Conservation (phyloP, 2,888 invertebrate species). For the Agelastica alni region DNA sequence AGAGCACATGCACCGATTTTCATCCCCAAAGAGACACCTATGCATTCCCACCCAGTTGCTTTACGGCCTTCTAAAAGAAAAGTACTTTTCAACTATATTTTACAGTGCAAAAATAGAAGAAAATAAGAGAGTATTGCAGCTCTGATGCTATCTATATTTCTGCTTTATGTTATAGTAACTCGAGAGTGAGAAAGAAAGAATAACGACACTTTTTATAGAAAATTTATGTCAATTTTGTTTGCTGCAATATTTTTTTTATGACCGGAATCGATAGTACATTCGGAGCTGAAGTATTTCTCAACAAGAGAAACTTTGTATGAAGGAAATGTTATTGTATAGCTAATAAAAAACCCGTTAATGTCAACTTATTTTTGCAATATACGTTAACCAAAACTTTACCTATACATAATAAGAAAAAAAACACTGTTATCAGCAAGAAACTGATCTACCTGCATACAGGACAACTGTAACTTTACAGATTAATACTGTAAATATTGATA, state of each 20-base stretch:
- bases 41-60: conserved; percentile 25
- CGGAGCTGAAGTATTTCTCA: background rate
- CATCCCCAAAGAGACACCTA: conserved; percentile 4
- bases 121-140: conserved; percentile 31
- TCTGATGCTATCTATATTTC: conserved; percentile 36
- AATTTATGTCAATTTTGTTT: conserved; percentile 18
- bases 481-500: too few species aligned
- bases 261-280: background rate
- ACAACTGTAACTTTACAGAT: too few species aligned
- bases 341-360: too few species aligned
- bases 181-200: conserved; percentile 5
- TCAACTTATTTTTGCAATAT: too few species aligned
- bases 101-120: conserved; percentile 30
- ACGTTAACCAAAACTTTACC: too few species aligned
- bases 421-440: too few species aligned
- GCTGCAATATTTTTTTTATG: conserved; percentile 26
- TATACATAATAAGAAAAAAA: too few species aligned
- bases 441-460: too few species aligned
- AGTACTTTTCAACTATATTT: conserved; percentile 29
- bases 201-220: conserved; percentile 3
- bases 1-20: too few species aligned
- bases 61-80: conserved; percentile 26
- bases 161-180: conserved; percentile 28
- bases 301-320: background rate
- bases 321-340: too few species aligned